Percentiles rank a stretch among this genome's conserved stretches.
Conservation (phyloP, 2,797 vertebrate species). For the Poliocrania exsul region DNA sequence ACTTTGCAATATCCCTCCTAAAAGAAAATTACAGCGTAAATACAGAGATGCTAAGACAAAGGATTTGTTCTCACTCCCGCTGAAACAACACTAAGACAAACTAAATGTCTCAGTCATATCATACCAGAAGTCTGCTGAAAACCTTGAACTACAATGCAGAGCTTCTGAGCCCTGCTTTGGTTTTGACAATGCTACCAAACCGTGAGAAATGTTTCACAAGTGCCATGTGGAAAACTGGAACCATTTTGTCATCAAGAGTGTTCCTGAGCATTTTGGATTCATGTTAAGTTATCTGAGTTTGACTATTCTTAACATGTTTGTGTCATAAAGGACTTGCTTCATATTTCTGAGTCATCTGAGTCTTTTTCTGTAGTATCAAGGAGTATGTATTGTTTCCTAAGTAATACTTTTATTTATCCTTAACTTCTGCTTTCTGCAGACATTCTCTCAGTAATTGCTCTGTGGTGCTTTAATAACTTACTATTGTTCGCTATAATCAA, state of each 20-base stretch:
- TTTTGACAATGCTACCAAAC: neutral
- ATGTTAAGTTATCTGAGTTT: neutral
- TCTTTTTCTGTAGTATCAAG: neutral
- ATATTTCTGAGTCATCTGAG: neutral
- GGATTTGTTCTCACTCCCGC: neutral
- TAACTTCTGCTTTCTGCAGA: neutral
- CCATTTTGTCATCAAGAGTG: neutral
- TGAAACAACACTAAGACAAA: neutral
- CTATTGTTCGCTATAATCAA: neutral
- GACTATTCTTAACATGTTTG: neutral
- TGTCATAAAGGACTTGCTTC: neutral
- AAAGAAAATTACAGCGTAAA: neutral
- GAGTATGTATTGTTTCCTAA: neutral
- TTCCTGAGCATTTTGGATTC: neutral
- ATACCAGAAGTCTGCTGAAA: neutral
- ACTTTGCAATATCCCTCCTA: neutral
- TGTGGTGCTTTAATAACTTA: neutral
- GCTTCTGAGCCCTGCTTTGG: neutral
- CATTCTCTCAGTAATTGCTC: neutral
- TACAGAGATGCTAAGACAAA: neutral
- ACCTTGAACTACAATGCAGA: neutral
- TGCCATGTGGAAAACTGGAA: rapidly evolving
- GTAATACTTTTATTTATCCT: neutral
- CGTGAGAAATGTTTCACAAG: neutral
- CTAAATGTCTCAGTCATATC: neutral